Evolutionary conservation across 1,140 invertebrate genomes (phyloP).

Genomic region (Zophobas atratus): DNA sequence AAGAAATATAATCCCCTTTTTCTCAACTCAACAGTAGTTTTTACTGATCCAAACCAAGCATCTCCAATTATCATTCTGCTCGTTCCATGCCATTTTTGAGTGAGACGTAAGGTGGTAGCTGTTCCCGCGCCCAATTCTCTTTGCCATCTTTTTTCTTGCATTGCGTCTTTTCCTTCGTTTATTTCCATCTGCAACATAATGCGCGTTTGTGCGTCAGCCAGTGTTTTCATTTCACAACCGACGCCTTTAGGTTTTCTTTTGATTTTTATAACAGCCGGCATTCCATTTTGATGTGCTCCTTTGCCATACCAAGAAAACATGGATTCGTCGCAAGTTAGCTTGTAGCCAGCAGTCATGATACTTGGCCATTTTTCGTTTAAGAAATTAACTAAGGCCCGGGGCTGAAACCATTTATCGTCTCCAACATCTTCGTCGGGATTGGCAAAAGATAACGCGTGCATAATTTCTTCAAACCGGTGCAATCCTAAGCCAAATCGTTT

Average conservation of each 20-base stretch:
- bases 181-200: constrained; percentile 30
- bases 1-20: constrained; percentile 18
- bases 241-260: constrained; percentile 39
- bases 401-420: not conserved
- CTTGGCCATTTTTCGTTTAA: not conserved
- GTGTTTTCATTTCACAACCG: constrained; percentile 39
- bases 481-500: not conserved
- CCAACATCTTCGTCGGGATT: not conserved
- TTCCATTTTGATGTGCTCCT: not conserved
- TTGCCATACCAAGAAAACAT: constrained; percentile 24
- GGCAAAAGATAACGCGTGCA: not conserved
- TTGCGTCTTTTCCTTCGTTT: constrained; percentile 38
- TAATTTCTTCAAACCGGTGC: not conserved
- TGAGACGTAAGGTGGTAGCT: constrained; percentile 9
- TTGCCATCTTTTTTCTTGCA: constrained; percentile 18
- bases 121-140: constrained; percentile 23
- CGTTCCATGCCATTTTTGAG: constrained; percentile 7
- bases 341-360: constrained; percentile 5
- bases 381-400: not conserved
- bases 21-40: not conserved
- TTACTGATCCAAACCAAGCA: constrained; percentile 9
- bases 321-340: not conserved
- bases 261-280: constrained; percentile 36
- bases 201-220: constrained; percentile 16
- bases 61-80: constrained; percentile 11